phyloP scores from a whole-genome alignment of 2,888 invertebrate genomes.

The Neria commutata region DNA sequence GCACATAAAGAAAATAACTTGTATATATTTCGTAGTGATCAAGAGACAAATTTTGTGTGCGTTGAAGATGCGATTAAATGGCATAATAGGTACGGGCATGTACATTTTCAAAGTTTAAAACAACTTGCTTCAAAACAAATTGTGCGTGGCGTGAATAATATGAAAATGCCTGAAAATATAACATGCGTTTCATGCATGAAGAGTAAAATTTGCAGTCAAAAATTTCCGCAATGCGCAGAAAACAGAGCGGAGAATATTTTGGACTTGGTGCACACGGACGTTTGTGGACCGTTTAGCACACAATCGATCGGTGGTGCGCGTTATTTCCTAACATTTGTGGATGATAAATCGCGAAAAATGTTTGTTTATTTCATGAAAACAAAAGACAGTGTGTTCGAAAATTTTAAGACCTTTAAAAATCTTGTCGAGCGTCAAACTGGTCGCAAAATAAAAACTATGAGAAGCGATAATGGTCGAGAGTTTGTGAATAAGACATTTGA shows the following conservation, averaged over 20 bases:
- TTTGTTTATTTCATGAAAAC: slow-evolving; percentile 16
- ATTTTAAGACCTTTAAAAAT: slow-evolving; percentile 16
- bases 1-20: background rate
- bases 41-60: background rate
- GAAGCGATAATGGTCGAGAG: slow-evolving; percentile 20
- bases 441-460: slow-evolving; percentile 19
- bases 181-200: slow-evolving; percentile 14
- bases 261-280: slow-evolving; percentile 12
- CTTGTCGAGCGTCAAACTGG: slow-evolving; percentile 23
- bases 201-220: slow-evolving; percentile 11
- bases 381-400: slow-evolving; percentile 11
- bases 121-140: background rate
- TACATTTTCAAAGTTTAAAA: background rate
- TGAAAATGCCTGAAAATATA: background rate
- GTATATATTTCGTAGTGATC: background rate
- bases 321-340: slow-evolving; percentile 21
- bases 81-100: background rate
- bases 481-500: slow-evolving; percentile 18
- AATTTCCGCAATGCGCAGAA: slow-evolving; percentile 4
- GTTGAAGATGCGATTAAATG: background rate
- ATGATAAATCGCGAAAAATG: slow-evolving; percentile 13
- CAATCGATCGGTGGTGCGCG: slow-evolving; percentile 9
- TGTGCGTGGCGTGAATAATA: background rate
- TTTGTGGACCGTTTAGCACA: slow-evolving; percentile 12
- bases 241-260: background rate